Conservation (phyloP, 2,113 vertebrate species). For the Colaptes auratus region DNA sequence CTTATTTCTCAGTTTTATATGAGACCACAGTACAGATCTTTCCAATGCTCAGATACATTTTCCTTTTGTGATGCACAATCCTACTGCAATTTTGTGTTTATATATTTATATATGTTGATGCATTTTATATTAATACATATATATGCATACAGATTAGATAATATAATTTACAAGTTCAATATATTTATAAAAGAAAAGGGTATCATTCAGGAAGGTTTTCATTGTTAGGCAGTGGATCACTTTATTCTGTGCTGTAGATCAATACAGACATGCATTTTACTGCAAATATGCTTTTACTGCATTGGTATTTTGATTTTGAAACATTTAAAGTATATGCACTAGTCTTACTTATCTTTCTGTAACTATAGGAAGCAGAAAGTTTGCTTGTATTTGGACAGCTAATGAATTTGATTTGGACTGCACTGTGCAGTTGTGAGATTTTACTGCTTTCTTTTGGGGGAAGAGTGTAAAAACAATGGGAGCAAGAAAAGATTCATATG, state of each 20-base stretch:
- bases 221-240: not conserved
- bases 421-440: not conserved
- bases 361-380: not conserved
- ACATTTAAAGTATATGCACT: not conserved
- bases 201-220: not conserved
- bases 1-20: not conserved
- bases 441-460: not conserved
- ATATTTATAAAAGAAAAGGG: not conserved
- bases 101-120: not conserved
- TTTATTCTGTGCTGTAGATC: not conserved
- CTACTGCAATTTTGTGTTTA: not conserved
- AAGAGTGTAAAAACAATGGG: not conserved
- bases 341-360: not conserved
- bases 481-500: not conserved
- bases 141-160: not conserved
- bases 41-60: not conserved
- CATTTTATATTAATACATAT: not conserved
- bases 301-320: not conserved
- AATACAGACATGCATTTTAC: not conserved
- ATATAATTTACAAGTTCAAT: not conserved
- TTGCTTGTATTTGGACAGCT: not conserved
- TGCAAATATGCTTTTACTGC: not conserved
- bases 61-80: not conserved
- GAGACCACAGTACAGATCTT: not conserved
- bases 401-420: not conserved